Evolutionary conservation across 2,113 vertebrate species (phyloP), one percentile per base, ranked within the genome.

Genomic region (Otolemur garnettii): DNA sequence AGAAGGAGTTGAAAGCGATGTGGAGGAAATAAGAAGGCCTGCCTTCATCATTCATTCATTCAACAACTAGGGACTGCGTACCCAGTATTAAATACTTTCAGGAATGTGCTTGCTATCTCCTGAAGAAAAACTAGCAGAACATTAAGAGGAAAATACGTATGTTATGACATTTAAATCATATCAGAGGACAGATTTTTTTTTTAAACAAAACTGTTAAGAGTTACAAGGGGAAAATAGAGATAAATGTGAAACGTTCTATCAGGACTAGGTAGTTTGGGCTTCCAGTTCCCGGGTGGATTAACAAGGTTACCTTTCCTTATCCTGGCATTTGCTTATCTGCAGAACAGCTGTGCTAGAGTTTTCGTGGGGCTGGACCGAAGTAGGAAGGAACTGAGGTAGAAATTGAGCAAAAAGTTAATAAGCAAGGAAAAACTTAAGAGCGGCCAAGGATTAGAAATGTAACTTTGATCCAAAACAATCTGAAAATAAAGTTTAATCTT

Each of bases 171-270:
- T 75, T 60, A 81, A 79, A 62, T 90, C 24, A 28, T 66, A 85
- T 35, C 69, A 53, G 2, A 14, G 50, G 21, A 69, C 55, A 96
- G 59, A 90, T 77, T 78, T 90, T 94, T 94, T 33, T 71, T 75
- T 75, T 50, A 18, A 75, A 50, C 45, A 19, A 28, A 17, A n/a
- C 5, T 42, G 13, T 89, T 66, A 55, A n/a, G 26, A 60, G 28
- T 53, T 90, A 71, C 13, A 74, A 88, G 95, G 38, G 77, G 60
- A 94, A 97, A 97, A 68, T 9, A 30, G 60, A 75, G 35, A 75
- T 81, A 66, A 12, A 69, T 80, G 28, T 69, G 42, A 89, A 90
- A 68, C 87, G 19, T 60, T 66, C 26, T 33, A 42, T 21, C 57
- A 53, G 35, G 22, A 77, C 50, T 22, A 33, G 75, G n/a, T 55